A percentile compares a stretch with the other conserved stretches of the same genome.
Conservation (phyloP, 2,888 invertebrate species). For the Pollenia griseotomentosa region DNA sequence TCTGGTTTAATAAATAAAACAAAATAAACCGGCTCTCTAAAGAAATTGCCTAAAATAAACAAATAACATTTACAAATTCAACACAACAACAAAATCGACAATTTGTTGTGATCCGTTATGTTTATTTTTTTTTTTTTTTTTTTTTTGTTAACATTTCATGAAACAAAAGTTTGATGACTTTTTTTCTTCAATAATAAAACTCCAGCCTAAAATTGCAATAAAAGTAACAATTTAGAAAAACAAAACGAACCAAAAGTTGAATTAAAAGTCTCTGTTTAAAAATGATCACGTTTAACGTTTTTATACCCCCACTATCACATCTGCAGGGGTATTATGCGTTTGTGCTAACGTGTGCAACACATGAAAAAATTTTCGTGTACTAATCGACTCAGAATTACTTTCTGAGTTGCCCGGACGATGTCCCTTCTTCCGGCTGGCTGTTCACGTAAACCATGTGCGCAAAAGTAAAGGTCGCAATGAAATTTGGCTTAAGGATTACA, state of each 20-base stretch:
- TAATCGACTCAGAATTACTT: not conserved
- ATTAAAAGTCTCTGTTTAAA: no score
- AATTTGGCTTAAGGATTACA: no score
- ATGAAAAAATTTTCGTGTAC: no score
- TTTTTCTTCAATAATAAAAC: not conserved
- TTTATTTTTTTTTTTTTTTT: not conserved
- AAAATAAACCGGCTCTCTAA: slow-evolving; percentile 29
- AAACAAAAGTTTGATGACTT: slow-evolving; percentile 66
- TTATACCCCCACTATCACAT: no score
- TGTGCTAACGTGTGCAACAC: no score
- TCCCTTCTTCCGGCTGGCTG: no score
- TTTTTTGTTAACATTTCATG: slow-evolving; percentile 17
- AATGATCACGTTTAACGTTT: no score
- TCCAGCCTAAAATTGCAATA: not conserved
- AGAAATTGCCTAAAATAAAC: slow-evolving; percentile 42
- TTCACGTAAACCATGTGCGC: no score
- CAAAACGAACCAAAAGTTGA: not conserved
- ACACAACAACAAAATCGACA: slow-evolving; percentile 33
- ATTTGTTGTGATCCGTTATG: slow-evolving; percentile 47
- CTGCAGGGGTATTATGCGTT: no score
- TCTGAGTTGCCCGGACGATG: not conserved
- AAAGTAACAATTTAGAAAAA: not conserved
- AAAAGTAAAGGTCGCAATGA: no score
- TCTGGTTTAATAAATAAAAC: slow-evolving; percentile 27
- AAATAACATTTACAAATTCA: slow-evolving; percentile 29